phyloP scores from a whole-genome alignment of 2,888 invertebrate genomes.

The Campaea margaritaria region DNA sequence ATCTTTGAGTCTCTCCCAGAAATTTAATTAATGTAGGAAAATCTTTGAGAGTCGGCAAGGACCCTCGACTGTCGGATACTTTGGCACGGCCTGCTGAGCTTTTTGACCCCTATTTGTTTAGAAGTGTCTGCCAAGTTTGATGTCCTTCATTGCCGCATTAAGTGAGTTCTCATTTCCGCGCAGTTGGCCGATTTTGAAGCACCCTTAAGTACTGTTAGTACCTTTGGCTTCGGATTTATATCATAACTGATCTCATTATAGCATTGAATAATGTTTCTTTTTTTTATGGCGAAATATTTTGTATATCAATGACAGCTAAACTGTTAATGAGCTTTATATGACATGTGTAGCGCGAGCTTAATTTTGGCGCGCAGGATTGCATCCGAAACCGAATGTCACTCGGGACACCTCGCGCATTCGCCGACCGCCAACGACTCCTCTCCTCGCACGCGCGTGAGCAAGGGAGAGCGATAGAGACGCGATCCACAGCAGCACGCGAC shows the following conservation, averaged over 20 bases:
- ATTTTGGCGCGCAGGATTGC: too few relatives aligned
- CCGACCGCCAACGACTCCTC: too few relatives aligned
- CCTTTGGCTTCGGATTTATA: neutral
- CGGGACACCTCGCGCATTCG: too few relatives aligned
- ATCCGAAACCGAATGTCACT: too few relatives aligned
- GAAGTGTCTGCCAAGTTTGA: conserved; percentile 39
- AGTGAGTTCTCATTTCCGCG: conserved; percentile 35
- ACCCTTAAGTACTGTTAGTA: conserved; percentile 1
- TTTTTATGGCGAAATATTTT: too few relatives aligned
- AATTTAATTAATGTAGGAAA: conserved; percentile 26
- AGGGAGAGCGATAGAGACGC: too few relatives aligned
- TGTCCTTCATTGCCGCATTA: conserved; percentile 35
- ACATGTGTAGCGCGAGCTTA: too few relatives aligned
- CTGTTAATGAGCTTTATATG: too few relatives aligned
- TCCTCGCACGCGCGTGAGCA: too few relatives aligned
- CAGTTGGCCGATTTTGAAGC: conserved; percentile 33
- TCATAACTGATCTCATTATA: conserved; percentile 1
- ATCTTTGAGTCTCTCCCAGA: conserved; percentile 19
- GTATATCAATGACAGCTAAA: too few relatives aligned
- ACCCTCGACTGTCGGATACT: conserved; percentile 40
- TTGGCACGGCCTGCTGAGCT: conserved; percentile 43
- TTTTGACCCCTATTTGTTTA: conserved; percentile 50
- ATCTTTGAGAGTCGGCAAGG: conserved; percentile 26
- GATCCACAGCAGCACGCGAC: too few relatives aligned
- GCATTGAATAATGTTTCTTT: neutral